These are phyloP conservation scores for Zootermopsis nevadensis DNA, from an alignment of 2,888 invertebrate species.

Conservation along the genomic window DNA sequence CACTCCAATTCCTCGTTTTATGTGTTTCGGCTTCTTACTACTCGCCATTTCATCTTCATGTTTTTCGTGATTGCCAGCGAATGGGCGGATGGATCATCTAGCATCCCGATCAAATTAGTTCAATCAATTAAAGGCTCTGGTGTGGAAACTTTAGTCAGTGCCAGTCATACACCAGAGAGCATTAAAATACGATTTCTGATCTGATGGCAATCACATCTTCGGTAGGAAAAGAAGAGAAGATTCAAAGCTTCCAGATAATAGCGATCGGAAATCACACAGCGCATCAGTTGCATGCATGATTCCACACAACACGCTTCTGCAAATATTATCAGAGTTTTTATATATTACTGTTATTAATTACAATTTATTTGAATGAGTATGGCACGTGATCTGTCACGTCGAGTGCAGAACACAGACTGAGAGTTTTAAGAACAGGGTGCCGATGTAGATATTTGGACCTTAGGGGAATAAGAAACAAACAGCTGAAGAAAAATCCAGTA, in stretches of 20 bases:
- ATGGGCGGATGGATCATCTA: slow-evolving; percentile 5
- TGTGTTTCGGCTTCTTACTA: background rate
- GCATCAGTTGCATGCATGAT: no score
- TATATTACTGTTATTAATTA: no score
- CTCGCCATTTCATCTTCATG: slow-evolving; percentile 9
- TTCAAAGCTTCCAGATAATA: background rate
- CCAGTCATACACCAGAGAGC: slow-evolving; percentile 29
- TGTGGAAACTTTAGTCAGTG: slow-evolving; percentile 31
- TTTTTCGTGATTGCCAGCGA: slow-evolving; percentile 6
- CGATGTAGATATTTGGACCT: no score
- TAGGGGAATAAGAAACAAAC: no score
- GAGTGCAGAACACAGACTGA: no score
- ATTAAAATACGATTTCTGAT: slow-evolving; percentile 3
- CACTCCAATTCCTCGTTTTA: slow-evolving; percentile 8
- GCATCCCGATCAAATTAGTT: slow-evolving; percentile 39
- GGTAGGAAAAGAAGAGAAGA: background rate
- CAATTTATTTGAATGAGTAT: no score
- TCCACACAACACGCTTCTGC: no score
- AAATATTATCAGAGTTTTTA: no score
- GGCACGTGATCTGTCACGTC: no score
- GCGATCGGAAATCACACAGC: background rate
- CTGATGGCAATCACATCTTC: slow-evolving; percentile 14
- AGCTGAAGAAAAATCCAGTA: no score
- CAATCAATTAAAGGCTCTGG: slow-evolving; percentile 34
- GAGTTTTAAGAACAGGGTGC: no score